Evolutionary conservation across 2,888 invertebrate genomes (phyloP).

Genomic region (Eristalis tenax): DNA sequence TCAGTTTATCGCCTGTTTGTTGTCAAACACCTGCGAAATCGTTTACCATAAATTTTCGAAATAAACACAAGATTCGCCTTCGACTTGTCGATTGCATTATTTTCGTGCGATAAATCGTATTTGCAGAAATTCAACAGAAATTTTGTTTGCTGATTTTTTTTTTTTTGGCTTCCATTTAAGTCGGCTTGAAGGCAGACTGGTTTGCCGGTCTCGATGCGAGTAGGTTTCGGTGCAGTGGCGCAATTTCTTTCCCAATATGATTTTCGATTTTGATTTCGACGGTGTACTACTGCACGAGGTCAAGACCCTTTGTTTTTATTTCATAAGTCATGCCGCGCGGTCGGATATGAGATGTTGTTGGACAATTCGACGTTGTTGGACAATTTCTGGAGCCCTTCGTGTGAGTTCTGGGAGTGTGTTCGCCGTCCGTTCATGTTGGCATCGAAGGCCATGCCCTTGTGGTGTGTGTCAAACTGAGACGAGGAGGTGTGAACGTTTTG

Average conservation of each 20-base stretch:
- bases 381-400: neutral
- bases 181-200: conserved; percentile 8
- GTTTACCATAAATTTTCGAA: conserved; percentile 21
- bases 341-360: neutral
- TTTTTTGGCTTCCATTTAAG: neutral
- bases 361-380: neutral
- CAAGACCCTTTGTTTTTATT: conserved; percentile 19
- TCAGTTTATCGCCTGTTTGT: neutral
- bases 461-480: neutral
- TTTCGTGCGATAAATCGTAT: conserved; percentile 5
- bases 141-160: neutral
- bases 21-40: neutral
- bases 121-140: conserved; percentile 2
- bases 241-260: conserved; percentile 21
- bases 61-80: conserved; percentile 17
- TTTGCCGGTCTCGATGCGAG: neutral
- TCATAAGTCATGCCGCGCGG: neutral
- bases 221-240: conserved; percentile 14
- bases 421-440: neutral
- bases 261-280: neutral
- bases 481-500: neutral
- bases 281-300: conserved; percentile 5
- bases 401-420: neutral
- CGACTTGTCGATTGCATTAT: conserved; percentile 21
- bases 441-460: neutral